Conservation (phyloP, 2,888 invertebrate species). For the Zygaena filipendulae region DNA sequence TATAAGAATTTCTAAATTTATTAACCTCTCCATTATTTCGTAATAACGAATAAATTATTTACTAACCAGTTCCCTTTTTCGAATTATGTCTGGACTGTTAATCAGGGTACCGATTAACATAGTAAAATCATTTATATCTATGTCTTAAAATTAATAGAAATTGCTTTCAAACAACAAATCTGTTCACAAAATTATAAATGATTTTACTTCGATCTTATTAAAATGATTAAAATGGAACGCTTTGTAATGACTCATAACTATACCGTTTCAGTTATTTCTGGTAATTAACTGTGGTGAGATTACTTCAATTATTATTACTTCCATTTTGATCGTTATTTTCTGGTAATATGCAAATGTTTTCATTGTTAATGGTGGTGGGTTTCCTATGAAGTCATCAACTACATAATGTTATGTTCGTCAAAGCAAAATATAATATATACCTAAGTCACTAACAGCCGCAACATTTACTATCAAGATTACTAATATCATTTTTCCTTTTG, state of each 20-base stretch:
- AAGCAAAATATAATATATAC: too few relatives aligned
- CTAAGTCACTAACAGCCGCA: too few relatives aligned
- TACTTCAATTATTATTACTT: constrained; percentile 14
- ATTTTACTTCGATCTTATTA: constrained; percentile 1
- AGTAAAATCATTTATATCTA: constrained; percentile 29
- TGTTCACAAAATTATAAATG: too few relatives aligned
- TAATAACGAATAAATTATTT: too few relatives aligned
- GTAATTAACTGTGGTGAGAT: too few relatives aligned
- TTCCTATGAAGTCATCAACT: constrained; percentile 21
- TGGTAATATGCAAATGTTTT: constrained; percentile 23
- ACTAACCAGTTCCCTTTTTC: too few relatives aligned
- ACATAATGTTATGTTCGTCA: constrained; percentile 6
- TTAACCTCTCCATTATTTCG: too few relatives aligned
- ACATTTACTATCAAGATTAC: constrained; percentile 42
- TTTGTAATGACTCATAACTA: not conserved
- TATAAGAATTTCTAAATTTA: constrained; percentile 2
- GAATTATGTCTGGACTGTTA: constrained; percentile 12
- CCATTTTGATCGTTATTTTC: constrained; percentile 20
- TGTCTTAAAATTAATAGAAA: too few relatives aligned
- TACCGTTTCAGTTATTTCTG: too few relatives aligned
- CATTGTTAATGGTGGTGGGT: constrained; percentile 37
- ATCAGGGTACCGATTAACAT: constrained; percentile 24
- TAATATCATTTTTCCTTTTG: constrained; percentile 63
- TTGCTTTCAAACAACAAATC: too few relatives aligned
- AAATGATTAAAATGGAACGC: not conserved